Evolutionary conservation across 2,888 invertebrate genomes (phyloP), one percentile per base, ranked within the genome.

Genomic region (Melipona beecheii): DNA sequence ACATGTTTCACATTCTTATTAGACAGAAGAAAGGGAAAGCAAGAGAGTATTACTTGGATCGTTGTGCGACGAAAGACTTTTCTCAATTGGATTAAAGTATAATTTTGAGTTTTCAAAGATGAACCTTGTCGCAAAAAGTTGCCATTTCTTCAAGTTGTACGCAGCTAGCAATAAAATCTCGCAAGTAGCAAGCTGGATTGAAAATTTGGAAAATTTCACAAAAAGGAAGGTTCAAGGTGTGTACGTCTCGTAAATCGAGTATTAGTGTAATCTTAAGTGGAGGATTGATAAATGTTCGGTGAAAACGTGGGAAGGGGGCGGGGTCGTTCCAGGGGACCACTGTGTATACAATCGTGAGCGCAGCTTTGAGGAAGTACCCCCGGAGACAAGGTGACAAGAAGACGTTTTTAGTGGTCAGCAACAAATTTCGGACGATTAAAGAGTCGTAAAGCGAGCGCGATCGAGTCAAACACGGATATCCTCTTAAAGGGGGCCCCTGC

Each of bases 381-480:
- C 62, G 64, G 24, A 66, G 24, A 54, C 43, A 60, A 79, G 80
- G 81, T 85, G 82, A 78, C 81, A 83, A 86, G 87, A 89, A 87
- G 87, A 89, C 82, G 81, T 88, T 81, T 85, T 88, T 85, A 89
- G 81, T 81, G 83, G 88, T 83, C 86, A 87, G 89, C 90, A 91
- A 93, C 93, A 93, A 94, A 94, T 93, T 93, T 93, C 91, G 88
- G 85, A 82, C 93, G 93, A 94, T 94, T 94, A 93, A 93, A 92
- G 91, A 89, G 91, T 91, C 92, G 91, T 92, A 92, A 92, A 91
- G 88, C 91, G 91, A 91, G 88, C 85, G 89, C 90, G 91, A 89
- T 86, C 91, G 91, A 84, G 87, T 92, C 92, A 90, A 91, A 94
- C 94, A 94, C 92, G 94, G 92, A 93, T 94, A 94, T 93, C 94